Evolutionary conservation across 1,140 invertebrate genomes (phyloP).

Genomic region (Drosophila prosaltans): DNA sequence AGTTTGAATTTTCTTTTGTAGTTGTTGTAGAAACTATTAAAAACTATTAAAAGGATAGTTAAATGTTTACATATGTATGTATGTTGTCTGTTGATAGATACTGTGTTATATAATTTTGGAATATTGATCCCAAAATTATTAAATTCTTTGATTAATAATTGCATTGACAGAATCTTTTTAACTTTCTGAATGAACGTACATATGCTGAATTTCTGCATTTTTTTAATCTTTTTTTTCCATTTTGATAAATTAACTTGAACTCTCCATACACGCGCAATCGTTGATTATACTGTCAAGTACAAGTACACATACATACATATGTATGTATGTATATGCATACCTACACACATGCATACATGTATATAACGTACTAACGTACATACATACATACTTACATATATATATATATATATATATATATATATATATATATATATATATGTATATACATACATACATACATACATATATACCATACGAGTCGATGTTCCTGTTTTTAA

Average conservation of each 20-base stretch:
- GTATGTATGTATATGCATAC: not conserved
- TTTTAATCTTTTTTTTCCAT: not conserved
- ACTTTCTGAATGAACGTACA: no score
- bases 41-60: no score
- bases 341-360: not conserved
- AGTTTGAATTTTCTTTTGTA: no score
- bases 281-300: constrained; percentile 47
- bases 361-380: no score
- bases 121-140: no score
- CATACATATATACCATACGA: constrained; percentile 1
- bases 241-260: constrained; percentile 73
- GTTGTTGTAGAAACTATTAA: no score
- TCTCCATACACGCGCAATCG: constrained; percentile 58
- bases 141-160: no score
- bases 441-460: no score
- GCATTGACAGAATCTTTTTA: no score
- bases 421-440: not conserved
- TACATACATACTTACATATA: not conserved
- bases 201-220: no score
- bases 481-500: constrained; percentile 35
- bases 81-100: not conserved
- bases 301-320: constrained; percentile 12
- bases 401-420: not conserved
- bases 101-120: not conserved
- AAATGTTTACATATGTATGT: not conserved